Percentiles rank a stretch among this genome's conserved stretches.
These are phyloP conservation scores for Papilio gigon DNA, from an alignment of 2,888 invertebrate genomes.

Conservation along the genomic window DNA sequence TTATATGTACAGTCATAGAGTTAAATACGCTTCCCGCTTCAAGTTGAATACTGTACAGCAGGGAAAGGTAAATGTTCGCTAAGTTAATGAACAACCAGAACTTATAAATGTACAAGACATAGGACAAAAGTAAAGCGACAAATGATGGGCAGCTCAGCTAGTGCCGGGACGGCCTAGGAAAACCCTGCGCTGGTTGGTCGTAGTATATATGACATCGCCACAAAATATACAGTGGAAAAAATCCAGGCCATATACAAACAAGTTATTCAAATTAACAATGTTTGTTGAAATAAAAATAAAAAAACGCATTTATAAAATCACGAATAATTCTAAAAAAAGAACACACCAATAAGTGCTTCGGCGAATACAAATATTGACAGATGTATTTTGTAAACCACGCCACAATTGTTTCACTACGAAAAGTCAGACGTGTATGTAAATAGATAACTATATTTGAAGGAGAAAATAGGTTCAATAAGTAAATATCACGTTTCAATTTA, in stretches of 20 bases:
- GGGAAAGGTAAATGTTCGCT: too few species aligned
- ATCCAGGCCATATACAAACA: neutral
- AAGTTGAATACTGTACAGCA: too few species aligned
- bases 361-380: neutral
- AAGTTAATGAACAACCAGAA: too few species aligned
- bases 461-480: neutral
- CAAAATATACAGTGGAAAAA: neutral
- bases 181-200: too few species aligned
- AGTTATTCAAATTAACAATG: neutral
- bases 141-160: too few species aligned
- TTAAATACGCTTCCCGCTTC: too few species aligned
- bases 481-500: neutral
- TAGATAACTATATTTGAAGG: neutral
- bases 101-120: too few species aligned
- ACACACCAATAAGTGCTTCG: neutral
- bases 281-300: neutral
- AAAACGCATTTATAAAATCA: neutral
- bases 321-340: neutral
- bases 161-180: too few species aligned
- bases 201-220: too few species aligned
- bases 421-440: conserved; percentile 9
- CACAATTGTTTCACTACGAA: neutral
- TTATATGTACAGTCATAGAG: neutral
- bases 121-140: too few species aligned
- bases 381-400: neutral